These are phyloP conservation scores for Aythya baeri DNA, from an alignment of 2,113 vertebrate species.

Conservation along the genomic window DNA sequence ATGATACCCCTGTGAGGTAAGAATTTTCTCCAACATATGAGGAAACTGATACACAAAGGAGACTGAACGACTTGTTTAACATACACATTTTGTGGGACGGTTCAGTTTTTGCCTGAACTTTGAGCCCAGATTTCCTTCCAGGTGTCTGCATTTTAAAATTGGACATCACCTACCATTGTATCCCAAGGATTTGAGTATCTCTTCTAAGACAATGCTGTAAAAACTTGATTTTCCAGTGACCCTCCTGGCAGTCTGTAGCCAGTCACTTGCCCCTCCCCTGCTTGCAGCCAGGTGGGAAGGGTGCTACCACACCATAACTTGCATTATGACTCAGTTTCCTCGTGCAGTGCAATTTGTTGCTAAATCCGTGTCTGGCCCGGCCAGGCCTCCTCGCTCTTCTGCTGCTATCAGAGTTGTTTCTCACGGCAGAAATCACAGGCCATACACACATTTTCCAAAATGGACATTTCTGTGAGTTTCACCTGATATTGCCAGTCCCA, in stretches of 20 bases:
- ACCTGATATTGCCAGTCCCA: not conserved
- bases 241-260: fast-evolving
- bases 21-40: not conserved
- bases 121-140: not conserved
- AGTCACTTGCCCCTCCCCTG: not conserved
- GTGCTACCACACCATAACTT: fast-evolving
- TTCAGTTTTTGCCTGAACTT: not conserved
- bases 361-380: not conserved
- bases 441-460: not conserved
- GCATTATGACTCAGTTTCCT: not conserved
- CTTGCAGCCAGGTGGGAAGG: not conserved
- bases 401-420: not conserved
- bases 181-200: not conserved
- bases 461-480: not conserved
- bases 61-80: not conserved
- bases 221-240: not conserved
- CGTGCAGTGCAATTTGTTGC: not conserved
- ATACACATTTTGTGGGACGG: not conserved
- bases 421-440: not conserved
- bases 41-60: not conserved
- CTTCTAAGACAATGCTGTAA: not conserved
- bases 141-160: not conserved
- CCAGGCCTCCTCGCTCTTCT: not conserved
- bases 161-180: not conserved
- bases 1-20: not conserved